Evolutionary conservation across 2,113 vertebrate genomes (phyloP), one percentile per base, ranked within the genome.

Genomic region (Hemiprocne comata): DNA sequence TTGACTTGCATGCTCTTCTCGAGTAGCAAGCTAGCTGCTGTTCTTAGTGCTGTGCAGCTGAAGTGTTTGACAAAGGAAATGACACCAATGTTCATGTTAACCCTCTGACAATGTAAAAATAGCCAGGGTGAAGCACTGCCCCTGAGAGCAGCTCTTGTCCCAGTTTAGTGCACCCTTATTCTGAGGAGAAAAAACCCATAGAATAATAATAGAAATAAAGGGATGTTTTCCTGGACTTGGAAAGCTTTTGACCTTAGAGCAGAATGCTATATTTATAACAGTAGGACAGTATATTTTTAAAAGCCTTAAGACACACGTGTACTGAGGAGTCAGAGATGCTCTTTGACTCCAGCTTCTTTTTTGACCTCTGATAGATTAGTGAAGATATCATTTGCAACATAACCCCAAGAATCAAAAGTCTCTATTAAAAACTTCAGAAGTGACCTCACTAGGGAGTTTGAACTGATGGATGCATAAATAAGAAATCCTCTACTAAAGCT

Each of bases 191-290:
- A 84, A 93, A 84, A 7, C 17, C 21, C 36, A 53, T 17, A 62
- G 42, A n/a, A n/a, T 38, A 46, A 85, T 67, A 44, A 81, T 26
- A 87, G 54, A 81, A 93, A 84, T 60, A 65, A 65, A 69, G 58
- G 10, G 44, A 38, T 92, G 87, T 88, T 92, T 96, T 95, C 42
- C 78, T 91, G 89, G 64, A 82, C 15, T 55, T 44, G 17, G 71
- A 53, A 82, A 85, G 55, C 48, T 93, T 89, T 29, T 96, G 92
- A 89, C 95, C 83, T 91, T 70, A 31, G 48, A 38, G 84, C 91
- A 91, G 91, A 96, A 91, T 54, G 89, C 23, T 93, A 89, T 93
- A 94, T 95, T 97, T 95, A 85, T 96, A 96, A 75, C 89, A 88
- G 42, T 51, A 80, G 26, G 33, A 12, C 31, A 91, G 91, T 93